phyloP scores from a whole-genome alignment of 2,888 invertebrate species.

The Tenthredo amoena region DNA sequence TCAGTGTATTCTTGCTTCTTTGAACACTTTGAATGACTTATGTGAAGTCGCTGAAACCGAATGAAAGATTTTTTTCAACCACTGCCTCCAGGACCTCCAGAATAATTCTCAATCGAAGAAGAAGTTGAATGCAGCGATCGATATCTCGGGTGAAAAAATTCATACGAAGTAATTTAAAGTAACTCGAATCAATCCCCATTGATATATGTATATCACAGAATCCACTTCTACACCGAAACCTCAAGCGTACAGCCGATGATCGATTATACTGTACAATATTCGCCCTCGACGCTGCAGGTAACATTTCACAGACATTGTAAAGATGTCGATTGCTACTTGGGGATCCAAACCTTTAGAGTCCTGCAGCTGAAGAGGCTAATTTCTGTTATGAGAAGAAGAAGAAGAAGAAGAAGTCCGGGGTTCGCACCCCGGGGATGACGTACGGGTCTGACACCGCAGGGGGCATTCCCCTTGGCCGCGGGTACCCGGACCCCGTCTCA shows the following conservation, averaged over 20 bases:
- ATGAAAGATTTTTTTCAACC: no score
- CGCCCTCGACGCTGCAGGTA: not conserved
- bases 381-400: conserved; percentile 39
- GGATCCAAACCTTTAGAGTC: conserved; percentile 19
- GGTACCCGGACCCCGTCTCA: conserved; percentile 56
- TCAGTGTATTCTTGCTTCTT: no score
- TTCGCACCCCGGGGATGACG: conserved; percentile 72
- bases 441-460: conserved; percentile 74
- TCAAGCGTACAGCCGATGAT: not conserved
- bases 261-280: conserved; percentile 8
- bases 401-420: conserved; percentile 53
- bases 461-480: conserved; percentile 58
- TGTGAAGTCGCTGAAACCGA: no score
- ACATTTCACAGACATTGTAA: conserved; percentile 15
- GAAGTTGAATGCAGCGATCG: not conserved
- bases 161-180: not conserved
- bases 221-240: not conserved
- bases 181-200: not conserved
- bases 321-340: not conserved
- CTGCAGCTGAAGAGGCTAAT: conserved; percentile 36
- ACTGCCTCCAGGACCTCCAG: no score
- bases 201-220: not conserved
- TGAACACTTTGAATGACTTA: no score
- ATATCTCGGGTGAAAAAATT: not conserved
- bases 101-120: not conserved